These are phyloP conservation scores for Vicugna pacos DNA, from an alignment of 2,113 vertebrate genomes.

Conservation along the genomic window DNA sequence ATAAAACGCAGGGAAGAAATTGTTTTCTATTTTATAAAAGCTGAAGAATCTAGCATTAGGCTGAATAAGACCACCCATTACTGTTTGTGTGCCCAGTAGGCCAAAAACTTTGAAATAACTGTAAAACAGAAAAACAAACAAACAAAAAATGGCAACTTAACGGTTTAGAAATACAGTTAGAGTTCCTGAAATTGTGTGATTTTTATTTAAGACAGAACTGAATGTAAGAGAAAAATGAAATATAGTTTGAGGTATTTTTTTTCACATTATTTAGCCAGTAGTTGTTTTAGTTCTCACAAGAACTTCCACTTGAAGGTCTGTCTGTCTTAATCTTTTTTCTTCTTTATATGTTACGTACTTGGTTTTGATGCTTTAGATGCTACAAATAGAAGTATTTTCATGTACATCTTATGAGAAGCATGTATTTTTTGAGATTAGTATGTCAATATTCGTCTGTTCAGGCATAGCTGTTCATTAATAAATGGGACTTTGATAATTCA, in stretches of 20 bases:
- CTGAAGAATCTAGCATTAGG: constrained; percentile 86
- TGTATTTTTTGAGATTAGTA: not conserved
- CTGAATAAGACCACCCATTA: constrained; percentile 85
- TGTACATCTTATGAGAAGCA: not conserved
- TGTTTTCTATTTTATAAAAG: constrained; percentile 83
- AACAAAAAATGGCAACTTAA: constrained; percentile 30
- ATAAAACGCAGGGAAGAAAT: constrained; percentile 83
- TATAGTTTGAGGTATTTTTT: constrained; percentile 15
- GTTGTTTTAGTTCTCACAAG: constrained; percentile 33
- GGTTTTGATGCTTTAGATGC: not conserved
- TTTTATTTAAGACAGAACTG: constrained; percentile 48
- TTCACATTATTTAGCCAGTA: not conserved
- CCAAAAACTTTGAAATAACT: constrained; percentile 82
- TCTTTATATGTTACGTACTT: not conserved
- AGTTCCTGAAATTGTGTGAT: constrained; percentile 42
- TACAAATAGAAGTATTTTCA: not conserved
- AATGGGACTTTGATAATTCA: not conserved
- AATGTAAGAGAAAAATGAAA: not conserved
- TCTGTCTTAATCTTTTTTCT: not conserved
- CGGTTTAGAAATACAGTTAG: constrained; percentile 69
- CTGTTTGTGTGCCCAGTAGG: constrained; percentile 62
- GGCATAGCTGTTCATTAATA: not conserved
- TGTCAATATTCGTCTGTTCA: not conserved
- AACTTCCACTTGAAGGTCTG: not conserved
- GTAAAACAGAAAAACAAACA: constrained; percentile 26